Conservation (phyloP, 2,797 vertebrate genomes). For the Clarias fuscus region DNA sequence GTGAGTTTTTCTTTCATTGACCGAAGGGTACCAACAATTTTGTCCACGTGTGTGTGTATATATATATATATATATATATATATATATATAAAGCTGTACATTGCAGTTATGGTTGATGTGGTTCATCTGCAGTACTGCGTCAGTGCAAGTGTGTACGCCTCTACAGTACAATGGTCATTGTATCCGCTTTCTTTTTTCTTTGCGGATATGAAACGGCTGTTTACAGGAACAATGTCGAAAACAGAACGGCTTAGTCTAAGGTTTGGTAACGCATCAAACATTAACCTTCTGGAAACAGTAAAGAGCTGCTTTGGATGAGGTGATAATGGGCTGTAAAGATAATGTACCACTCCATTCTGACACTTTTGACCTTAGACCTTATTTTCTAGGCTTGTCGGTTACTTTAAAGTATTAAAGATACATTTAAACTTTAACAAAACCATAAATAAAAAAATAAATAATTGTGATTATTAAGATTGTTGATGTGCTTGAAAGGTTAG, state of each 20-base stretch:
- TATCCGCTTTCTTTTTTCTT: conserved; percentile 16
- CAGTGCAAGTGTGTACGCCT: neutral
- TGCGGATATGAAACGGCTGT: neutral
- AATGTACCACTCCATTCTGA: conserved; percentile 42
- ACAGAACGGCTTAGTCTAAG: conserved; percentile 21
- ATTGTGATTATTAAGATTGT: neutral
- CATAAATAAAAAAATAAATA: neutral
- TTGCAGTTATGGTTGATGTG: neutral
- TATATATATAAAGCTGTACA: neutral
- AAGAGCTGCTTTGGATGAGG: conserved; percentile 43
- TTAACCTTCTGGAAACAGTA: conserved; percentile 49
- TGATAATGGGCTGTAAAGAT: conserved; percentile 52
- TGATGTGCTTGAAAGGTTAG: too few species aligned
- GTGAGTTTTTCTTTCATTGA: too few species aligned
- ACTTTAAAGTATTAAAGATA: conserved; percentile 29
- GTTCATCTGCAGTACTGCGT: neutral
- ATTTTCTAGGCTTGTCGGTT: conserved; percentile 12
- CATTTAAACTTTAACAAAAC: neutral
- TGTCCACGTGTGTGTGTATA: too few species aligned
- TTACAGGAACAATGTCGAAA: conserved; percentile 28
- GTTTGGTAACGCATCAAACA: conserved; percentile 44
- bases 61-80: too few species aligned
- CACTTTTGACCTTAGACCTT: conserved; percentile 45
- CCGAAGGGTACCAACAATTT: too few species aligned
- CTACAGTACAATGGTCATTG: neutral